Evolutionary conservation across 1,140 invertebrate species (phyloP).

Genomic region (Diabrotica undecimpunctata): DNA sequence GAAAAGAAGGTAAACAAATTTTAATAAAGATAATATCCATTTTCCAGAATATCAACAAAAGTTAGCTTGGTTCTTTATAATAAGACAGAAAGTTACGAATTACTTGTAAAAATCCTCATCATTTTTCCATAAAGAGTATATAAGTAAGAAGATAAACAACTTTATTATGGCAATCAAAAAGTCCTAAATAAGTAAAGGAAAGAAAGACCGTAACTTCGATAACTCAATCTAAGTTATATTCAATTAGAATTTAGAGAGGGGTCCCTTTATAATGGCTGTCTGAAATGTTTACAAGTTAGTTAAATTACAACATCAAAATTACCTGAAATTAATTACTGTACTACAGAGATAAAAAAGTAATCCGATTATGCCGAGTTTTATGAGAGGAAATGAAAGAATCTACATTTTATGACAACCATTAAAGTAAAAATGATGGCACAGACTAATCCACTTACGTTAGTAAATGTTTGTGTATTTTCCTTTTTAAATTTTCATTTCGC

Average conservation of each 20-base stretch:
- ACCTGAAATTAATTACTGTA: constrained; percentile 2
- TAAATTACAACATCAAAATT: constrained; percentile 1
- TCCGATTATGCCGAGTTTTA: not conserved
- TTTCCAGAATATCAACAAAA: too few species aligned
- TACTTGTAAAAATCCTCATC: too few species aligned
- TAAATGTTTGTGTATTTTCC: constrained; percentile 2
- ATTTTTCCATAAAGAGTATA: too few species aligned
- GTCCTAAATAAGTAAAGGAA: not conserved
- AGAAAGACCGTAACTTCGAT: not conserved
- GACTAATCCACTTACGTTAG: constrained; percentile 2
- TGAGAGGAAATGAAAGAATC: not conserved
- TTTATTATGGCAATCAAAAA: too few species aligned
- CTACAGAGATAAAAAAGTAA: not conserved
- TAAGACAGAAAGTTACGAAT: too few species aligned
- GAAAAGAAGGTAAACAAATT: too few species aligned
- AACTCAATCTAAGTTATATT: not conserved
- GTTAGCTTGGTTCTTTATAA: too few species aligned
- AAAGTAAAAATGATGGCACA: constrained; percentile 1
- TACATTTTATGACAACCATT: constrained; percentile 2
- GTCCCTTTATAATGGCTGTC: not conserved
- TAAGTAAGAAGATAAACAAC: too few species aligned
- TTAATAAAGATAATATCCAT: too few species aligned
- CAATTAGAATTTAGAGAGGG: not conserved
- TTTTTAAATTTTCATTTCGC: not conserved
- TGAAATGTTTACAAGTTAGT: not conserved